Base-by-base conservation (phyloP, 2,113 vertebrate genomes). In the rabbit (Oryctolagus cuniculus) region DNA sequence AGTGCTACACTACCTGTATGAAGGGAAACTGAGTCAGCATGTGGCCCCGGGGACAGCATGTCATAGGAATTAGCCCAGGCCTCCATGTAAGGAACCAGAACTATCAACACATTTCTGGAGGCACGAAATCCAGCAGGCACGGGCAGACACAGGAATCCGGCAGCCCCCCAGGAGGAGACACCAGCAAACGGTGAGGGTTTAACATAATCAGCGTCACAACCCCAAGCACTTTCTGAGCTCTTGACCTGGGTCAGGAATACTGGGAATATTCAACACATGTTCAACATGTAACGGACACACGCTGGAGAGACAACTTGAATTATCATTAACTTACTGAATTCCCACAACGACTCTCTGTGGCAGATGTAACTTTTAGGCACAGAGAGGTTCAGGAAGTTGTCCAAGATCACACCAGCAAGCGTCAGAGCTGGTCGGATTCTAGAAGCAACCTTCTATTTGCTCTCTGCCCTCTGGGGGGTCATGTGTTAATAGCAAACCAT, bases 361-460 rank as follows among this genome's bases (percentile, higher is more conserved):
- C 17, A 24, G 31, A 16, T 16, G 34, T 73, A 73, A 17, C 12
- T 21, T 84, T 86, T 44, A 85, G 29, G 53, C 44, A 80, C 79
- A 87, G 36, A 96, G 16, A 84, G 13, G 58, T 90, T 93, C 72
- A 87, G n/a, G n/a, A 55, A 83, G 16, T 63, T 87, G 55, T 34
- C 81, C 58, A 95, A 36, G 29, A 75, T 34, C 67, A 49, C 29
- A 81, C 25, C 64, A 80, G 8, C 64, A 49, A 83, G 2, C 6
- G 11, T 66, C 86, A 77, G 31, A 81, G 55, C 6, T 36, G 24
- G 31, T 73, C 31, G 70, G 38, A 77, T 49, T 84, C 66, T n/a
- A 77, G 12, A 31, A 3, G 9, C 49, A 51, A 19, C 12, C 1
- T 67, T 94, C 86, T 67, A 81, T 24, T 51, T 38, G 58, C 31